Evolutionary conservation across 2,113 vertebrate species (phyloP).

Genomic region (Ceyx cyanopectus): DNA sequence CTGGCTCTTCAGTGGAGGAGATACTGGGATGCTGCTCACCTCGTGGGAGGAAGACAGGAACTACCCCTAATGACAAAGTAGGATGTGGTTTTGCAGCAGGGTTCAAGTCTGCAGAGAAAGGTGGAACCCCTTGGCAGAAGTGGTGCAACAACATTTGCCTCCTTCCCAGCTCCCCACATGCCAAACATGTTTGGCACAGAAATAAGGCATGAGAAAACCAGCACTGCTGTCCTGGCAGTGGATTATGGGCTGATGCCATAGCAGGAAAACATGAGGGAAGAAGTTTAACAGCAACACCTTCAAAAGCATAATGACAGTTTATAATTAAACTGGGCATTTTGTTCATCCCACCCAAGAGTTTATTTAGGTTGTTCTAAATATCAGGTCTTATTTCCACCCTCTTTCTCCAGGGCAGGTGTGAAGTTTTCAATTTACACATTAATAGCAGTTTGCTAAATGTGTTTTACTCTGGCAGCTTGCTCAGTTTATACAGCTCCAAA

Average conservation of each 20-base stretch:
- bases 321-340: neutral
- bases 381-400: neutral
- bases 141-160: neutral
- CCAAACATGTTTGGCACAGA: neutral
- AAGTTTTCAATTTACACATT: constrained; percentile 51
- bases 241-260: neutral
- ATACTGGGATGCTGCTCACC: neutral
- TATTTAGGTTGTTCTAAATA: neutral
- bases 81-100: neutral
- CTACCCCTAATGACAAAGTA: neutral
- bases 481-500: neutral
- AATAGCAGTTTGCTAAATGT: constrained; percentile 30
- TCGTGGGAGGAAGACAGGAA: neutral
- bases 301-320: neutral
- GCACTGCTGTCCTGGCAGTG: neutral
- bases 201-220: neutral
- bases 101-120: accelerated
- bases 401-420: neutral
- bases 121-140: neutral
- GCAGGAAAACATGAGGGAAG: neutral
- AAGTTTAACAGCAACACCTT: neutral
- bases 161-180: neutral
- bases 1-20: neutral
- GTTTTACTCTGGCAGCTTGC: neutral
- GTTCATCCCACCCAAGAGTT: neutral